Conservation (phyloP, 2,113 vertebrate species). For the Lepisosteus osseus region DNA sequence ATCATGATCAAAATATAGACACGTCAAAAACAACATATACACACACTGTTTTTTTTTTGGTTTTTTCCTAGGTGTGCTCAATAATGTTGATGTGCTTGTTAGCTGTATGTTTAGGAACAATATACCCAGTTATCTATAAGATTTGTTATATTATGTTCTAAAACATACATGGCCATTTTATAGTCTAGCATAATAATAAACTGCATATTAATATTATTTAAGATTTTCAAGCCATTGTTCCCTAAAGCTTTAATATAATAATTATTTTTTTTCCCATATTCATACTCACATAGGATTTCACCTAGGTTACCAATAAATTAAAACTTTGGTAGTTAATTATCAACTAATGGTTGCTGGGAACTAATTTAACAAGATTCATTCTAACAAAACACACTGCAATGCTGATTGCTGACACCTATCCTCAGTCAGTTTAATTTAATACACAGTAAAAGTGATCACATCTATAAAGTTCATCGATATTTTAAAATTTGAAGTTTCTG, state of each 20-base stretch:
- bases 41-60: slow-evolving; percentile 54
- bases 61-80: too few species aligned
- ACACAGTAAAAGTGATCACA: too few species aligned
- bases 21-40: background rate
- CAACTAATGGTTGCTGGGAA: background rate
- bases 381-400: background rate
- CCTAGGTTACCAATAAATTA: slow-evolving; percentile 45
- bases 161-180: slow-evolving; percentile 29
- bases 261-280: slow-evolving; percentile 44
- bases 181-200: slow-evolving; percentile 69
- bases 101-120: too few species aligned
- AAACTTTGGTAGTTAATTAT: slow-evolving; percentile 32
- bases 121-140: too few species aligned
- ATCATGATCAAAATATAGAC: background rate
- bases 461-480: too few species aligned
- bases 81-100: too few species aligned
- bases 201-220: slow-evolving; percentile 68
- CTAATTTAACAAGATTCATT: background rate
- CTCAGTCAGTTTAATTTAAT: too few species aligned
- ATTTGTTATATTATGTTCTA: too few species aligned
- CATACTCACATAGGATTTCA: slow-evolving; percentile 35
- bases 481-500: too few species aligned
- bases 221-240: slow-evolving; percentile 56
- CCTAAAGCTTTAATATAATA: slow-evolving; percentile 63
- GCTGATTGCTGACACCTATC: background rate